phyloP scores from a whole-genome alignment of 2,113 vertebrate genomes.

The Romanogobio albipinnatus region DNA sequence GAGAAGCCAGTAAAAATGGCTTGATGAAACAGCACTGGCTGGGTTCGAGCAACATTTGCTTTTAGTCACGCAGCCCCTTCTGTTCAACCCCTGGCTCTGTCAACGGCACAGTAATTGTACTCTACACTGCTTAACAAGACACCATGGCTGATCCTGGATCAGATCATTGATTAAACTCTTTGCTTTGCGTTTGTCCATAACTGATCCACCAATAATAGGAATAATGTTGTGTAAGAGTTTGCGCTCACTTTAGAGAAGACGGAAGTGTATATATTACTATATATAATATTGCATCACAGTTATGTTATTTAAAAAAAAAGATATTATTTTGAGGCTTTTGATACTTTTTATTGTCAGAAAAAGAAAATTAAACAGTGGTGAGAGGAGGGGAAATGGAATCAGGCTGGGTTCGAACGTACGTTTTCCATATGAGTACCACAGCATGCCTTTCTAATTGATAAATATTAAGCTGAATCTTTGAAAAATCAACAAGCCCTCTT shows the following conservation, averaged over 20 bases:
- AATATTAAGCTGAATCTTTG: neutral
- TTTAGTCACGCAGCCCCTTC: constrained; percentile 39
- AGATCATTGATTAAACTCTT: constrained; percentile 17
- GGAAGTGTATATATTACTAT: neutral
- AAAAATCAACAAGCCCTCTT: neutral
- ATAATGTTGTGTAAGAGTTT: neutral
- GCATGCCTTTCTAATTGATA: neutral
- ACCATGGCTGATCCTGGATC: neutral
- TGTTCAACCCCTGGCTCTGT: constrained; percentile 47
- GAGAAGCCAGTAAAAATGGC: constrained; percentile 34
- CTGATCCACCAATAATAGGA: neutral
- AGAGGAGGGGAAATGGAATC: neutral
- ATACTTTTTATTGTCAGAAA: neutral
- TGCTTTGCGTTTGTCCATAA: constrained; percentile 13
- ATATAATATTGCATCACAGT: no score
- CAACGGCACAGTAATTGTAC: neutral
- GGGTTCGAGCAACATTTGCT: constrained; percentile 32
- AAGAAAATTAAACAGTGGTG: neutral
- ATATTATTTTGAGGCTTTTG: neutral
- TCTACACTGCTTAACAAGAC: neutral
- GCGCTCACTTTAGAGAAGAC: neutral
- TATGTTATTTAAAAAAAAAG: no score
- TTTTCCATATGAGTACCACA: neutral
- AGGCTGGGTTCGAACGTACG: neutral
- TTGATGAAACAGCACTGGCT: constrained; percentile 31